Conservation (phyloP, 2,113 vertebrate species). For the Halcyon malimbica region DNA sequence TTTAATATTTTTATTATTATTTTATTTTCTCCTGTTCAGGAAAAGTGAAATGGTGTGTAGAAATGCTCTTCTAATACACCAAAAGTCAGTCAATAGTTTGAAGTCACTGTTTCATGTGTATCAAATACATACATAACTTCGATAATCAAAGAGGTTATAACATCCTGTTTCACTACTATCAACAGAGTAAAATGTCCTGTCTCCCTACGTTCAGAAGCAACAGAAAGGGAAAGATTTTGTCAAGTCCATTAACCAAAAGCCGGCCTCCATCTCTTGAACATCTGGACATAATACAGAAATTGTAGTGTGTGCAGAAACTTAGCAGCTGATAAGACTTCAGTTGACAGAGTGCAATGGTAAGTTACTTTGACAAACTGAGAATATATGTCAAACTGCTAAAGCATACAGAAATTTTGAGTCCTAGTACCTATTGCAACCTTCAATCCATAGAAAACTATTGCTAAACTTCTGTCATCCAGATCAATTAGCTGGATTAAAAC, state of each 20-base stretch:
- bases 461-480: neutral
- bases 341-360: neutral
- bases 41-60: neutral
- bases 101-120: neutral
- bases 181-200: neutral
- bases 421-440: neutral
- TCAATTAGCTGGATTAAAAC: neutral
- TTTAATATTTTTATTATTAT: neutral
- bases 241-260: neutral
- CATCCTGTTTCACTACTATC: neutral
- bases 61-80: neutral
- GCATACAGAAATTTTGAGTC: neutral
- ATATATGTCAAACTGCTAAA: neutral
- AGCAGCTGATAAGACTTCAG: neutral
- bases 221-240: neutral
- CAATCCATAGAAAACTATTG: neutral
- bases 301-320: accelerated
- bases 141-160: neutral
- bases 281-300: neutral
- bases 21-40: neutral
- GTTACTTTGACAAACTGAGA: neutral
- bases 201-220: neutral
- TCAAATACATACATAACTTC: neutral
- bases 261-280: neutral
- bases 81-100: neutral